Evolutionary conservation across 53 echinoderm and acorn worm genomes (phyloP), one percentile per base, ranked within the genome.

Genomic region (Astropecten irregularis): DNA sequence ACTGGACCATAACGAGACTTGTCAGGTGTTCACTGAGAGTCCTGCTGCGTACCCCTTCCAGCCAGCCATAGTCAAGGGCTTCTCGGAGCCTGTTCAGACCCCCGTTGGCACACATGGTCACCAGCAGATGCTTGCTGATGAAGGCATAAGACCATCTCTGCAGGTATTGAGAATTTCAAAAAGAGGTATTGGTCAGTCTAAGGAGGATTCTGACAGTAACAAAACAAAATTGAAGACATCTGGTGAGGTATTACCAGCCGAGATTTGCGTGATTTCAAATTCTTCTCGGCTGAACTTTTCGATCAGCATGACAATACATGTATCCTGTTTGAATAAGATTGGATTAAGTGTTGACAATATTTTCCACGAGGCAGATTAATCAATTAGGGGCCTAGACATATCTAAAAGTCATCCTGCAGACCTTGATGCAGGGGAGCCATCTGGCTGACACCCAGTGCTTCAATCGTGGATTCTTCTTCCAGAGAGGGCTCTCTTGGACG

Each of bases 21-120:
- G 91, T 87, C 22, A 87, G 62, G 1, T 87, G 74, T 64, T 91
- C 91, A 54, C 76, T 87, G 37, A 91, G 74, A 20, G 74, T 91
- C 53, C 91, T 83, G 26, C 77, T 87, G 32, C 77, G 87, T 58
- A 87, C 48, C 16, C 49, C 69, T 18, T 73, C 83, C 22, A 91
- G 40, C 68, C 83, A 83, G 1, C 63, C 77, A 53, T 87, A 77
- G n/a, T 74, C 76, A 69, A 83, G 61, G 38, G 83, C 76, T 9
- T 83, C 83, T 4, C 30, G 32, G 50, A 87, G 71, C 42, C 52
- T 49, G 32, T 69, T 39, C 22, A 76, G 50, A 1, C 91, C 91
- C 0, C 87, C 55, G 34, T 83, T 83, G 73, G 83, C 87, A 59
- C 37, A 69, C 83, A 91, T 3, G 13, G 55, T 83, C 48, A 91